Base-by-base conservation (phyloP, 2,888 invertebrate species). In the Lycophotia porphyrea region DNA sequence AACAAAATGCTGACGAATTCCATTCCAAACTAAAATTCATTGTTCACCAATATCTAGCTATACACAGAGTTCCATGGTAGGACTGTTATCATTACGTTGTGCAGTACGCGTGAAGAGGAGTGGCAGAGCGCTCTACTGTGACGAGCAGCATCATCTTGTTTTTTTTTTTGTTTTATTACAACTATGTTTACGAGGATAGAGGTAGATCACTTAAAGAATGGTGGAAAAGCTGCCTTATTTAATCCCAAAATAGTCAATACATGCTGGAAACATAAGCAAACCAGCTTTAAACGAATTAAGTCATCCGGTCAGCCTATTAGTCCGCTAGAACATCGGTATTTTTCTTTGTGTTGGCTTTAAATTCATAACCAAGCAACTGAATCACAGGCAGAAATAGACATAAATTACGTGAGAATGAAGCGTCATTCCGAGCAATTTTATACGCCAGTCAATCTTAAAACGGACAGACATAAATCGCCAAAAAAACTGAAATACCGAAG, bases 91-190 rank as follows among this genome's bases (percentile, higher is more conserved):
- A 88, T 89, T 87, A 88, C 77, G 24, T 76, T 85, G 90, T 72
- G 85, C 90, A 86, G 75, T 64, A 76, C 74, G 85, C 88, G 87
- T 90, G 87, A 86, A 87, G 83, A 83, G 85, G 88, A 85, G 88
- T 81, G 88, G 74, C 82, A 68, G 84, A 42, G 74, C 88, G 80
- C 83, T 86, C 73, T 76, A 81, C 89, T 87, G 88, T 89, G 87
- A 89, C 90, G 84, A 69, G n/a, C 15, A 49, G 34, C 71, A 67
- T 67, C 84, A 79, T 75, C 81, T 77, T 76, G 64, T 65, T 74
- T 55, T 69, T 74, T 55, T 69, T 63, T 71, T 15, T 80, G 64
- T 61, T 72, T 74, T 67, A 58, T 52, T 70, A 79, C 15, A 15
- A 68, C 11, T 47, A 66, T 49, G 24, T 49, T 78, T 65, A 61